Base-by-base conservation (phyloP, 2,113 vertebrate species). In the Melospiza georgiana region DNA sequence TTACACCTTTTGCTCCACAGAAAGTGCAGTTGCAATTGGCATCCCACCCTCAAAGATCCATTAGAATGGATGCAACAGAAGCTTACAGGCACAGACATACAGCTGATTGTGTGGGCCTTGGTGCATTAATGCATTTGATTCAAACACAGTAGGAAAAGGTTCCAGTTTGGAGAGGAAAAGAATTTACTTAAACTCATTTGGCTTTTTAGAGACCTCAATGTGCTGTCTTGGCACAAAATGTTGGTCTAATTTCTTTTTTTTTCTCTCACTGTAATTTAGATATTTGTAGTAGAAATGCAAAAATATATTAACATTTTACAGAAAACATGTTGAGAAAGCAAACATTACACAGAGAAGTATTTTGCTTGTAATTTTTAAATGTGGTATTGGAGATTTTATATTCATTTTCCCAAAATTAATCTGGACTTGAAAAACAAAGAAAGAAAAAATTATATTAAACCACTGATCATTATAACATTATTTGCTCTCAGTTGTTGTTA, bases 71-170 rank as follows among this genome's bases (percentile, higher is more conserved):
- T 84, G 62, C 66, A 88, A 75, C 71, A 94, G 77, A 94, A 89
- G 69, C 76, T 95, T 84, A 30, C 55, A 93, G 78, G 35, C 49
- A 51, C 75, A 82, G 61, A 35, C 21, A 72, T 19, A n/a, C 10
- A 55, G 35, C 67, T 58, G 52, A 27, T 84, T 89, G 62, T 71
- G 25, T 79, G 95, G 89, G 80, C 61, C 86, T 96, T 62, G 43
- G 74, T 90, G 84, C 66, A 4, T 96, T 96, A 93, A 89, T 74
- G 85, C 78, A 31, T 96, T 97, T 96, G 93, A 94, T 97, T 95
- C 87, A 94, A 91, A 93, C 86, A 31, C 90, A 93, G 93, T 92
- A 94, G 85, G 92, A 85, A 93, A 35, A 85, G 21, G 68, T 86
- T 95, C 96, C 67, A 69, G 82, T 92, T 95, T 19, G 69, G 72